These are phyloP conservation scores for Alligator sinensis DNA, from an alignment of 2,113 vertebrate genomes.

Conservation along the genomic window DNA sequence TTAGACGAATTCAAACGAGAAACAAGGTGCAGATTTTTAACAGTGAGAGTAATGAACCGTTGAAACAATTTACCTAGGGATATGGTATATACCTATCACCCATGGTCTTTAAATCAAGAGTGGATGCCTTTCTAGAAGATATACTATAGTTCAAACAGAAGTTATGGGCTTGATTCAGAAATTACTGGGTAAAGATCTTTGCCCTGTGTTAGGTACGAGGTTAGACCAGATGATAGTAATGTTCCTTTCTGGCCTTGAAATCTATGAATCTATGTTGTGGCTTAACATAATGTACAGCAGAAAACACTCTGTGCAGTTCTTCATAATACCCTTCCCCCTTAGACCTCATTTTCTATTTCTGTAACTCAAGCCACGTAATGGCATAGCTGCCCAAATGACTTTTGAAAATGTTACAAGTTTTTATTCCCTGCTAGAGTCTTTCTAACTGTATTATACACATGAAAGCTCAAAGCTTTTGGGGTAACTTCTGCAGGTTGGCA, in stretches of 20 bases:
- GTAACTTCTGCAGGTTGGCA: not conserved
- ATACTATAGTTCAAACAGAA: not conserved
- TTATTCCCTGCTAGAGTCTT: not conserved
- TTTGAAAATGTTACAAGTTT: not conserved
- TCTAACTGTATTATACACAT: not conserved
- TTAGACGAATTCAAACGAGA: conserved; percentile 34
- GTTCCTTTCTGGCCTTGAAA: conserved; percentile 7
- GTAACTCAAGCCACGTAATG: not conserved
- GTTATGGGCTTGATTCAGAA: conserved; percentile 43
- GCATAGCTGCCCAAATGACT: not conserved
- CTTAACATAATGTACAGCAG: conserved; percentile 18
- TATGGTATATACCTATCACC: conserved; percentile 45
- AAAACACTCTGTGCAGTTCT: not conserved
- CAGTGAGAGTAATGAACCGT: conserved; percentile 27
- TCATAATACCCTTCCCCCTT: accelerated
- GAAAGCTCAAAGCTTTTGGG: not conserved
- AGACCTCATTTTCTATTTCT: not conserved
- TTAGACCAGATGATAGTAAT: conserved; percentile 5
- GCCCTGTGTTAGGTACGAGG: not conserved
- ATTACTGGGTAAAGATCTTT: not conserved
- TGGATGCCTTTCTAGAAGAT: conserved; percentile 19
- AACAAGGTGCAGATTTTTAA: conserved; percentile 30
- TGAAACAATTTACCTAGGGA: conserved; percentile 50
- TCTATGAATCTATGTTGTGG: conserved; percentile 13
- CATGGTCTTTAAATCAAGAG: conserved; percentile 40